Evolutionary conservation across 2,888 invertebrate genomes (phyloP).

Genomic region (Eilema griseolum): DNA sequence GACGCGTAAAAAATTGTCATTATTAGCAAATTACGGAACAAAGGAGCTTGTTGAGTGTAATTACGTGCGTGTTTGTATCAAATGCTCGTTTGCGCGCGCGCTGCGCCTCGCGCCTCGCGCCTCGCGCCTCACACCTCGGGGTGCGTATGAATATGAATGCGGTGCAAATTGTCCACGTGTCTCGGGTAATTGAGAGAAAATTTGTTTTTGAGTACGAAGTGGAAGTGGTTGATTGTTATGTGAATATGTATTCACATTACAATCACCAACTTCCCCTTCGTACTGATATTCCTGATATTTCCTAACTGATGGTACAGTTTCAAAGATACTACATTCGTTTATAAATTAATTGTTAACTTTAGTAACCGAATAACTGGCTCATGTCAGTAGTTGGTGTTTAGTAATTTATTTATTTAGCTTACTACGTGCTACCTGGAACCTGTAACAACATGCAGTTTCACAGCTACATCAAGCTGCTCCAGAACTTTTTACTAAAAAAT

Average conservation of each 20-base stretch:
- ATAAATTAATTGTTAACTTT: too few relatives aligned
- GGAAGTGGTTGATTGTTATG: background rate
- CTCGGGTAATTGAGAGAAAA: conserved; percentile 28
- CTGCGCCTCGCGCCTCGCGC: background rate
- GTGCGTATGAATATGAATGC: conserved; percentile 39
- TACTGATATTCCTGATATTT: too few relatives aligned
- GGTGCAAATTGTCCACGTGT: conserved; percentile 36
- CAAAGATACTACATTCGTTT: too few relatives aligned
- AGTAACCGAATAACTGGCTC: too few relatives aligned
- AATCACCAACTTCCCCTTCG: too few relatives aligned
- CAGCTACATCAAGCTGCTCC: background rate
- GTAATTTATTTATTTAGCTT: too few relatives aligned
- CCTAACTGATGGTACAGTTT: too few relatives aligned
- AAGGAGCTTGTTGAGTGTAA: conserved; percentile 38
- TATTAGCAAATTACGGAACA: conserved; percentile 54
- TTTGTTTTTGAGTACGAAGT: background rate
- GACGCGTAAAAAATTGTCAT: conserved; percentile 46
- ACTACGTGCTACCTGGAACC: too few relatives aligned
- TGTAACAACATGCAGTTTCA: too few relatives aligned
- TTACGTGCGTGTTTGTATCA: conserved; percentile 44
- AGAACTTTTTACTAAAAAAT: background rate
- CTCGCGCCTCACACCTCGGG: background rate
- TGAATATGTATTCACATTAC: background rate
- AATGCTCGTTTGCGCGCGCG: conserved; percentile 45
- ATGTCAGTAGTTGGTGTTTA: too few relatives aligned